Base-by-base conservation (phyloP, 1,140 invertebrate species). In the Rhizoglyphus robini region DNA sequence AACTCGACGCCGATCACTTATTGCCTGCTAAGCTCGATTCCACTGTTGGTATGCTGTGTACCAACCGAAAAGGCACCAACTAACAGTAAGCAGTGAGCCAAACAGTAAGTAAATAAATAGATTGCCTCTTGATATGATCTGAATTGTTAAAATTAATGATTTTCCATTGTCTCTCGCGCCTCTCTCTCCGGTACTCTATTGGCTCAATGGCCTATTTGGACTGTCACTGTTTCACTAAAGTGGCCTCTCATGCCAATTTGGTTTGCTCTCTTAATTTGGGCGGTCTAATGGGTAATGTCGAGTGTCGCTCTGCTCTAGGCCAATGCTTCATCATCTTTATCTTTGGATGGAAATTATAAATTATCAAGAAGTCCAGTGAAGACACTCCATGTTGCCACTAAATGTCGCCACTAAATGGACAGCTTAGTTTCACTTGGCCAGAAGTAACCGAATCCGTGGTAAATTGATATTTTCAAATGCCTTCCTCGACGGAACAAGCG, bases 61-160 rank as follows among this genome's bases (percentile, higher is more conserved):
- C 18, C 36, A 41, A 41, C 8, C 36, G 36, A 41, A 18, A 41
- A 41, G n/a, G 8, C 36, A 41, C 36, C 18, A 41, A 41, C 8
- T 18, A 41, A 18, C 8, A 41, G 36, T 18, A 41, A 11, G 36
- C 23, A 54, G 23, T 54, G 20, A 54, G 20, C 23, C 8, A 54
- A 32, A 11, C 8, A 54, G 23, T 54, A 54, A 54, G 23, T 54
- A 54, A 54, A 54, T 54, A 54, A 54, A 54, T 54, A 54, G 23
- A 54, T 54, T 54, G 51, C 51, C 51, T 54, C 51, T 54, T 54
- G 51, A 54, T 54, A 54, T 54, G 51, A 54, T 54, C 51, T 54
- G 23, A 54, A 54, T 54, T 54, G 51, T 54, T 54, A 23, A 54
- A 54, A 54, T 54, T 54, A 54, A 54, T 54, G 51, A 54, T 54